Conservation (phyloP, 2,797 vertebrate species). For the Syngnathus rostellatus region DNA sequence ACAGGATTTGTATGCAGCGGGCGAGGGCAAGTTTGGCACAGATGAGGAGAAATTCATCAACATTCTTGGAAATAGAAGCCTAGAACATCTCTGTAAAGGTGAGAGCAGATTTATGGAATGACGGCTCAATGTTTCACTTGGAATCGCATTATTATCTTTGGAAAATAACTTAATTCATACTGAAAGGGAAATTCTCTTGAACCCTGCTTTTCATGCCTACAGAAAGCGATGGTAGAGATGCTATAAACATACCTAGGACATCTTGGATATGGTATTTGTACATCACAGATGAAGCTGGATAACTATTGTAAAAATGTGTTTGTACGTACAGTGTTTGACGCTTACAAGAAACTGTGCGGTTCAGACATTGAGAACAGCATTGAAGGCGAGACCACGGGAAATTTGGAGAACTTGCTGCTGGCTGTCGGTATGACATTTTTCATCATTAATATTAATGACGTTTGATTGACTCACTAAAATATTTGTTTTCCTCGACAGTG, state of each 20-base stretch:
- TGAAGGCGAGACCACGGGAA: conserved; percentile 83
- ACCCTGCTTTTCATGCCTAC: no score
- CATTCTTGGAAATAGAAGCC: conserved; percentile 84
- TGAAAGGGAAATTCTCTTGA: no score
- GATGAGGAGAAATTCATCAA: conserved; percentile 91
- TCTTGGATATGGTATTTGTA: no score
- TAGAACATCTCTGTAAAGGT: conserved; percentile 82
- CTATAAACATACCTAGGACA: no score
- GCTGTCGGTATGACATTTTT: conserved; percentile 76
- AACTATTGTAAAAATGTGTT: neutral
- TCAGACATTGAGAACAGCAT: conserved; percentile 88
- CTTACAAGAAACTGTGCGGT: conserved; percentile 85
- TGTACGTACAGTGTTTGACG: conserved; percentile 79
- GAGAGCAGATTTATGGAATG: neutral
- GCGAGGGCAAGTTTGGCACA: conserved; percentile 86
- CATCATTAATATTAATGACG: neutral
- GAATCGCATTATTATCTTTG: neutral
- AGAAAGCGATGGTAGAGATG: no score
- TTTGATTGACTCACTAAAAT: neutral
- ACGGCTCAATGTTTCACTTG: neutral
- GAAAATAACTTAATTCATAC: no score
- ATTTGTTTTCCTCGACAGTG: conserved; percentile 60
- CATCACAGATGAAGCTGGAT: no score
- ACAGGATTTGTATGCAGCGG: conserved; percentile 84
- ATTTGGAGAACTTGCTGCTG: conserved; percentile 80